phyloP scores from a whole-genome alignment of 2,797 vertebrate genomes.

The Semotilus atromaculatus region DNA sequence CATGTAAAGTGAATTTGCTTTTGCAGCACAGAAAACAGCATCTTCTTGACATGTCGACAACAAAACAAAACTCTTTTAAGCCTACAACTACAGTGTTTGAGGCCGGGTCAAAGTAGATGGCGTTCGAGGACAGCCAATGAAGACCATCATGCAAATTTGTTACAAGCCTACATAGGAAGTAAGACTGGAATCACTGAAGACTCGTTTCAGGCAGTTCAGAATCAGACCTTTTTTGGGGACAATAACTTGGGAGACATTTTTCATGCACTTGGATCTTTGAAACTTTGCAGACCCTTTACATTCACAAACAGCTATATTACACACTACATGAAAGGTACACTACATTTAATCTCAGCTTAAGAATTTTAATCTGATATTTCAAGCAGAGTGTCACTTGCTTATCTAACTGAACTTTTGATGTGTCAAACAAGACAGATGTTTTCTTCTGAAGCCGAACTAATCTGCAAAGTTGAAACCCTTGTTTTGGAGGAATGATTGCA shows the following conservation, averaged over 20 bases:
- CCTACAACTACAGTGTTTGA: not conserved
- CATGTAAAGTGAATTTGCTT: not conserved
- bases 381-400: not conserved
- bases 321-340: no score
- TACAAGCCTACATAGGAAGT: no score
- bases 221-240: no score
- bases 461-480: not conserved
- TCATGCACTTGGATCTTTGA: no score
- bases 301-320: no score
- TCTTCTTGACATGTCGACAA: not conserved
- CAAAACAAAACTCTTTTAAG: not conserved
- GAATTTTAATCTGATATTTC: not conserved
- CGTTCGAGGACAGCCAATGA: no score
- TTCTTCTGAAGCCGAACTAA: not conserved
- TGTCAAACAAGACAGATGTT: not conserved
- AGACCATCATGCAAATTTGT: no score
- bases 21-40: not conserved
- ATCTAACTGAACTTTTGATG: not conserved
- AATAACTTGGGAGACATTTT: no score
- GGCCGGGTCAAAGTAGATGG: not conserved
- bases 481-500: not conserved
- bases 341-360: not conserved
- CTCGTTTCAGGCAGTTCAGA: no score
- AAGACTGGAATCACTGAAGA: no score
- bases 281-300: no score